Conservation (phyloP, 1,140 invertebrate species). For the Acyrthosiphon pisum region DNA sequence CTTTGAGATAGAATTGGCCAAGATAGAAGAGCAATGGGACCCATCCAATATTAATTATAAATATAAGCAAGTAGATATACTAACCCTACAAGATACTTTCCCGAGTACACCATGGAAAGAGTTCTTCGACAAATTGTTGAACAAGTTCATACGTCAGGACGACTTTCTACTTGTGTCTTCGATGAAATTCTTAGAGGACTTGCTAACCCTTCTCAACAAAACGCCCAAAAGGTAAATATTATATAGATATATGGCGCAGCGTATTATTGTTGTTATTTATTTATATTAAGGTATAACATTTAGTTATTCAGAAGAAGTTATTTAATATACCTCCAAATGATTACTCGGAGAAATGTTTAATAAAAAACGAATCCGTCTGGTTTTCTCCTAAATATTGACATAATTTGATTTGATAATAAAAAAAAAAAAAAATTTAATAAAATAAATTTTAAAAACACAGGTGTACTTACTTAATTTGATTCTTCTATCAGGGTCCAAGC, state of each 20-base stretch:
- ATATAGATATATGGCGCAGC: no score
- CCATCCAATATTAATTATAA: conserved; percentile 85
- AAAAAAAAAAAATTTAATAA: no score
- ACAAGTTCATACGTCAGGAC: conserved; percentile 70
- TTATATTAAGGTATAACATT: no score
- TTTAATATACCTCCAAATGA: no score
- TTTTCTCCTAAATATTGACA: no score
- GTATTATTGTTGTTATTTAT: no score
- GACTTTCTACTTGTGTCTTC: conserved; percentile 84
- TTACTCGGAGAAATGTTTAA: no score
- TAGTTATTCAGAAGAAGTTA: no score
- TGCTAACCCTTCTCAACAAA: conserved; percentile 68
- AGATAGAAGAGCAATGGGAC: conserved; percentile 93
- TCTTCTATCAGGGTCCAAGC: conserved; percentile 67
- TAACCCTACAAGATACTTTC: conserved; percentile 76
- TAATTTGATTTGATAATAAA: no score
- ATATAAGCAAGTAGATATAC: conserved; percentile 75
- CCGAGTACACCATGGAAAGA: conserved; percentile 80
- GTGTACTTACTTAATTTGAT: neutral
- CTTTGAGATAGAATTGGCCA: conserved; percentile 92
- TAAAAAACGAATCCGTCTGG: no score
- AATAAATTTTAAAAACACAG: no score
- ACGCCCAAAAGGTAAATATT: conserved; percentile 68
- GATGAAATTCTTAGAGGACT: conserved; percentile 75
- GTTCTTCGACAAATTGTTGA: conserved; percentile 81